Conservation (phyloP, 2,797 vertebrate species). For the Melanotaenia maccullochi region DNA sequence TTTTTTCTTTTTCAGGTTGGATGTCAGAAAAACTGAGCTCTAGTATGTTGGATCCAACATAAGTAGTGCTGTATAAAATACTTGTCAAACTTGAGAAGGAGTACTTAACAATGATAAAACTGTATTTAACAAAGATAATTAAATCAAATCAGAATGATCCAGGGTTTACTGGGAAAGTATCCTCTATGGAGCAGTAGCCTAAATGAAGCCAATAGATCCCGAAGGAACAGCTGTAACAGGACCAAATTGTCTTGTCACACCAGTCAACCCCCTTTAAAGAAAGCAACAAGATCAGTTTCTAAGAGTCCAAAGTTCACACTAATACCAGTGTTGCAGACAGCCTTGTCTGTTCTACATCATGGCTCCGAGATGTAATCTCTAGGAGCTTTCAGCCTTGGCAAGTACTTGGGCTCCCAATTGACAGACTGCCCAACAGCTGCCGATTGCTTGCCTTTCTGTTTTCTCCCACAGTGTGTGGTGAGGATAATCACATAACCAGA, state of each 20-base stretch:
- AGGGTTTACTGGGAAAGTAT: neutral
- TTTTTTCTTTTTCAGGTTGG: neutral
- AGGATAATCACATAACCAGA: slow-evolving; percentile 23
- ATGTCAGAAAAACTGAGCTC: no score
- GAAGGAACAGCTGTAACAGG: slow-evolving; percentile 1
- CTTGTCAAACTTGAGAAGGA: neutral
- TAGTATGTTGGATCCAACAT: no score
- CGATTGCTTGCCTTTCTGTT: slow-evolving; percentile 32
- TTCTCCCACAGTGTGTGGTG: slow-evolving; percentile 26
- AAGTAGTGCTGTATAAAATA: no score
- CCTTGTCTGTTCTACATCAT: slow-evolving; percentile 23
- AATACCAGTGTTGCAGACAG: slow-evolving; percentile 19
- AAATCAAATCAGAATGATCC: neutral
- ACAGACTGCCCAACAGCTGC: slow-evolving; percentile 34
- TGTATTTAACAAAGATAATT: neutral
- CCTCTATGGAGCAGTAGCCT: neutral
- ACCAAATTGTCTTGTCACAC: slow-evolving; percentile 10
- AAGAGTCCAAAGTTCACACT: slow-evolving; percentile 22
- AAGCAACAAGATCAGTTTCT: slow-evolving; percentile 22
- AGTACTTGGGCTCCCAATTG: slow-evolving; percentile 34
- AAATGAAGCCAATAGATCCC: slow-evolving; percentile 2
- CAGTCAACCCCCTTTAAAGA: slow-evolving; percentile 17
- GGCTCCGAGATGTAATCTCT: slow-evolving; percentile 35
- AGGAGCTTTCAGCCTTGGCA: slow-evolving; percentile 24
- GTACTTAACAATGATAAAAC: neutral